A percentile compares a stretch with the other conserved stretches of the same genome.
These are phyloP conservation scores for Thaumetopoea pityocampa DNA, from an alignment of 1,140 invertebrate species.

Conservation along the genomic window DNA sequence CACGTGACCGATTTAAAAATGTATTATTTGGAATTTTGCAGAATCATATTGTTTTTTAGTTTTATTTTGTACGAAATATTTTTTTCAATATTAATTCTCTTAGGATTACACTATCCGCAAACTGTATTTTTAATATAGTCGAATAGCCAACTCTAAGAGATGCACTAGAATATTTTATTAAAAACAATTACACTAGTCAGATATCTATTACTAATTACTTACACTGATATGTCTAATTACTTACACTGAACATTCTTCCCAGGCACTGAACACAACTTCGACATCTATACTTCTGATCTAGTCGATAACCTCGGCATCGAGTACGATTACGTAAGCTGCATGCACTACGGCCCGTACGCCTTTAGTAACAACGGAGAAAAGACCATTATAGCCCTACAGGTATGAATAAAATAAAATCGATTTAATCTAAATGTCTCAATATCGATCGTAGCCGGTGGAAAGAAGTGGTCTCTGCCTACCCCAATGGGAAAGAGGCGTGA, in stretches of 20 bases:
- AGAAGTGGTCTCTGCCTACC: too few relatives aligned
- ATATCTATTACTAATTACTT: not conserved
- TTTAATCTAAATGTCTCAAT: not conserved
- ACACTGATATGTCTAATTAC: not conserved
- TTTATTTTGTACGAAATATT: too few relatives aligned
- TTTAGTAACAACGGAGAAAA: constrained; percentile 83
- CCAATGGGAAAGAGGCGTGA: too few relatives aligned
- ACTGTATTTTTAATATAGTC: too few relatives aligned
- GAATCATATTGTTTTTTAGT: too few relatives aligned
- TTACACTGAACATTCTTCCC: constrained; percentile 22
- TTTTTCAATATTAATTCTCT: too few relatives aligned
- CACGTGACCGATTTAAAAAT: too few relatives aligned
- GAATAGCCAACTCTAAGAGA: too few relatives aligned
- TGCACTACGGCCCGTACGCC: constrained; percentile 86
- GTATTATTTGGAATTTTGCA: too few relatives aligned
- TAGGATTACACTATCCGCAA: too few relatives aligned
- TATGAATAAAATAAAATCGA: not conserved
- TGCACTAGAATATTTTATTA: not conserved
- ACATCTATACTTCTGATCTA: constrained; percentile 76
- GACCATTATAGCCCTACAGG: constrained; percentile 70
- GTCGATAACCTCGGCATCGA: constrained; percentile 79
- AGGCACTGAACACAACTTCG: constrained; percentile 81
- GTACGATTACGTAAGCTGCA: constrained; percentile 87
- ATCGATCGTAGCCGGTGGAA: too few relatives aligned
- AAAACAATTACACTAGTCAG: not conserved